phyloP scores from a whole-genome alignment of 2,888 invertebrate species.

The Mechanitis mazaeus region DNA sequence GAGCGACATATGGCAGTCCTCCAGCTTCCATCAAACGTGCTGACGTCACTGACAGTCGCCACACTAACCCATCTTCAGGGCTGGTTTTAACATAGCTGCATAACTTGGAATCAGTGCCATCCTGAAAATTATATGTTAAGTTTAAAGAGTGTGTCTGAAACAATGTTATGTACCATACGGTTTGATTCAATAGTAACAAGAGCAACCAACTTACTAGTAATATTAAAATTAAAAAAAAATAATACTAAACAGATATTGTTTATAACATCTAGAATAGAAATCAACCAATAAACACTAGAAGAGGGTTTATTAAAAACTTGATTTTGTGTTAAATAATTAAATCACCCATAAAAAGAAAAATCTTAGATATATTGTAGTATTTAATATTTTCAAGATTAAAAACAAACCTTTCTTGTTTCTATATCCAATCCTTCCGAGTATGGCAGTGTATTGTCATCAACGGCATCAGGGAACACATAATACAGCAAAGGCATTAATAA shows the following conservation, averaged over 20 bases:
- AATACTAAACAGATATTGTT: too few relatives aligned
- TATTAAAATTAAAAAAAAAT: too few relatives aligned
- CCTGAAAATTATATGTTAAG: constrained; percentile 51
- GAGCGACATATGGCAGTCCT: constrained; percentile 87
- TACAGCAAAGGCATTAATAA: constrained; percentile 85
- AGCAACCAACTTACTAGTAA: too few relatives aligned
- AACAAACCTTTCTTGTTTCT: constrained; percentile 62
- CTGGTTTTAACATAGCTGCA: constrained; percentile 85
- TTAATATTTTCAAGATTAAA: constrained; percentile 1
- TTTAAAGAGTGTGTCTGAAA: too few relatives aligned
- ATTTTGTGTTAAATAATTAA: too few relatives aligned
- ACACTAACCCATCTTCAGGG: constrained; percentile 85
- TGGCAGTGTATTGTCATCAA: constrained; percentile 76
- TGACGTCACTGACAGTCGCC: constrained; percentile 86
- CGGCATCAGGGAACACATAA: constrained; percentile 93
- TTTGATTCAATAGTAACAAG: too few relatives aligned
- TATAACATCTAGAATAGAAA: too few relatives aligned
- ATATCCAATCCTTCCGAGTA: constrained; percentile 70
- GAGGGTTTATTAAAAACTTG: too few relatives aligned
- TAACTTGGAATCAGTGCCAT: constrained; percentile 56
- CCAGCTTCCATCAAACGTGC: constrained; percentile 84
- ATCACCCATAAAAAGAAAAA: too few relatives aligned
- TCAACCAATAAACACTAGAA: too few relatives aligned
- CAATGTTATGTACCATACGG: too few relatives aligned
- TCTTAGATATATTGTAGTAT: too few relatives aligned